phyloP scores from a whole-genome alignment of 2,113 vertebrate genomes.

The Amblyopsis rosae region DNA sequence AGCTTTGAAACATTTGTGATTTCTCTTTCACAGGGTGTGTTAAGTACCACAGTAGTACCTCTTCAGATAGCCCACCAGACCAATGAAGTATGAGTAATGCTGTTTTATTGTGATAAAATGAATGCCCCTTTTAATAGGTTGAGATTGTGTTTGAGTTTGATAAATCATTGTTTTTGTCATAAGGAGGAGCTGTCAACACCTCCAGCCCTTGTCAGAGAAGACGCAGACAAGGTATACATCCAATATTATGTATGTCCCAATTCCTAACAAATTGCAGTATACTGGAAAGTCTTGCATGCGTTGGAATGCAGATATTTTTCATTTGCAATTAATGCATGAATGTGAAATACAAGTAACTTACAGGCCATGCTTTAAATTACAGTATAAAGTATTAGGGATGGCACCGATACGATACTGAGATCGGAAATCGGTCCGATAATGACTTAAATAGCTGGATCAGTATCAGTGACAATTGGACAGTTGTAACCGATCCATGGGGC shows the following conservation, averaged over 20 bases:
- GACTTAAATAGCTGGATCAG: too few relatives aligned
- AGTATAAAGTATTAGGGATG: not conserved
- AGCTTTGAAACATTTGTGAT: not conserved
- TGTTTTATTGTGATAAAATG: not conserved
- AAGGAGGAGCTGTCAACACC: constrained; percentile 36
- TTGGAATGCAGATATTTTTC: constrained; percentile 40
- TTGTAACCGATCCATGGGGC: too few relatives aligned
- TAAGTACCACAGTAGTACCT: constrained; percentile 10
- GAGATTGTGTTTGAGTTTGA: not conserved
- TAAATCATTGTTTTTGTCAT: constrained; percentile 5
- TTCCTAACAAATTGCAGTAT: not conserved
- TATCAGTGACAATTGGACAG: too few relatives aligned
- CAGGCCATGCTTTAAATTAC: not conserved
- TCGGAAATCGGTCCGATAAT: too few relatives aligned
- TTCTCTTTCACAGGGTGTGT: too few relatives aligned
- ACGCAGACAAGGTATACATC: constrained; percentile 58
- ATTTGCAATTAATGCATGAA: constrained; percentile 13
- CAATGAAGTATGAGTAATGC: not conserved
- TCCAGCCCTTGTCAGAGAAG: constrained; percentile 31
- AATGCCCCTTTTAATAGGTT: not conserved
- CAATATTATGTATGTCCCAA: not conserved
- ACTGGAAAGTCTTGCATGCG: constrained; percentile 36
- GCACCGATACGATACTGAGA: too few relatives aligned
- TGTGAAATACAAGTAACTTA: constrained; percentile 16
- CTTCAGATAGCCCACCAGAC: constrained; percentile 6